A percentile compares a stretch with the other conserved stretches of the same genome.
phyloP scores from a whole-genome alignment of 92 coral and sea anemone species.

The Paramuricea clavata region DNA sequence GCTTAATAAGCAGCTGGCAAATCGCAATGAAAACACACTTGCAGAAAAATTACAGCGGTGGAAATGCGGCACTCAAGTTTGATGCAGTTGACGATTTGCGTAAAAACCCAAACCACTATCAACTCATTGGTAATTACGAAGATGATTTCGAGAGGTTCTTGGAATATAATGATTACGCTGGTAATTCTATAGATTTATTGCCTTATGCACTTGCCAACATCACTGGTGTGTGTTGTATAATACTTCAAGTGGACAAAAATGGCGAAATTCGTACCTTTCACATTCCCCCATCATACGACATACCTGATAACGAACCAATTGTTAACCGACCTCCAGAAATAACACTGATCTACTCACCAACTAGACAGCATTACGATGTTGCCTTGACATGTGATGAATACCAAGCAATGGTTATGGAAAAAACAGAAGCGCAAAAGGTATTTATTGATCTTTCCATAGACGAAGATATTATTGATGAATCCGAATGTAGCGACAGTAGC shows the following conservation, averaged over 20 bases:
- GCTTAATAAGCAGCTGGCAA: conserved; percentile 12
- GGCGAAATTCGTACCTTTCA: background rate
- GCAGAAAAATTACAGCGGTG: conserved; percentile 4
- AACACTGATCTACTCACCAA: background rate
- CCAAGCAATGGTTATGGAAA: background rate
- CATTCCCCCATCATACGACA: conserved; percentile 4
- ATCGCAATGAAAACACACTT: conserved; percentile 6
- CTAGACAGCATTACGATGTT: conserved; percentile 11
- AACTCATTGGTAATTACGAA: conserved; percentile 14
- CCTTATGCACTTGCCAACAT: conserved; percentile 19
- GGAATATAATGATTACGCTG: background rate
- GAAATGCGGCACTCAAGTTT: background rate
- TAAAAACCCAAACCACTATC: conserved; percentile 16
- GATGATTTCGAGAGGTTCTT: conserved; percentile 6
- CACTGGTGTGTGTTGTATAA: conserved; percentile 11
- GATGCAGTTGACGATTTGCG: conserved; percentile 17
- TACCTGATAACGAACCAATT: background rate
- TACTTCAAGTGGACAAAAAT: conserved; percentile 14
- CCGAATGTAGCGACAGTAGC: background rate
- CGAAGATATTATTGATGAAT: background rate
- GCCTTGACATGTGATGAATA: conserved; percentile 8
- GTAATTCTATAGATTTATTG: conserved; percentile 8
- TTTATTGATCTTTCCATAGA: conserved; percentile 2
- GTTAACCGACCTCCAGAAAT: background rate
- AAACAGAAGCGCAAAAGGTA: background rate